A percentile compares a stretch with the other conserved stretches of the same genome.
Evolutionary conservation across 2,888 invertebrate genomes (phyloP).

Genomic region (Agrotis segetum): DNA sequence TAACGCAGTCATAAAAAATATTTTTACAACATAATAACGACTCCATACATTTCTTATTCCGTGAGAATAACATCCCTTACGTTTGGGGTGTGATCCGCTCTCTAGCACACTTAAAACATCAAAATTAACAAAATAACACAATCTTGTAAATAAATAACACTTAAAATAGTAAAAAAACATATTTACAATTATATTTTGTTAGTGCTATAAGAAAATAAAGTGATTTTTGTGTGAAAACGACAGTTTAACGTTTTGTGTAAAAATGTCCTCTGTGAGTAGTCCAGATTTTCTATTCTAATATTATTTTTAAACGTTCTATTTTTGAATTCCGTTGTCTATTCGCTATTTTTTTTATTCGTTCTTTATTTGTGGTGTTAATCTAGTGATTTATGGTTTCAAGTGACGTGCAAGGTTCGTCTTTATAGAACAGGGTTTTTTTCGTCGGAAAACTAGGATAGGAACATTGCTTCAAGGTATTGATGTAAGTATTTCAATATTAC

Average conservation of each 20-base stretch:
- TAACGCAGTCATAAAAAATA: constrained; percentile 49
- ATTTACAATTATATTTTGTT: constrained; percentile 39
- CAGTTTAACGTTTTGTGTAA: constrained; percentile 29
- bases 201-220: constrained; percentile 24
- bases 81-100: constrained; percentile 87
- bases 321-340: constrained; percentile 55
- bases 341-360: constrained; percentile 28
- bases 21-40: constrained; percentile 62
- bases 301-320: constrained; percentile 72
- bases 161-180: constrained; percentile 51
- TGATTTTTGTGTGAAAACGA: constrained; percentile 50
- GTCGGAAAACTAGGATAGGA: constrained; percentile 20
- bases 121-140: constrained; percentile 82
- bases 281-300: constrained; percentile 77
- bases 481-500: constrained; percentile 29
- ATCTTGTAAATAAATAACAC: constrained; percentile 75
- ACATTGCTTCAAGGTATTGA: constrained; percentile 9
- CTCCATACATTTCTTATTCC: constrained; percentile 74
- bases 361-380: constrained; percentile 31
- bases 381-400: constrained; percentile 29
- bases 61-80: constrained; percentile 81
- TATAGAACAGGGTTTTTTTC: constrained; percentile 20
- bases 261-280: constrained; percentile 79
- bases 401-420: constrained; percentile 18
- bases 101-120: constrained; percentile 79